Evolutionary conservation across 2,113 vertebrate genomes (phyloP), one percentile per base, ranked within the genome.

Genomic region (Dipodomys spectabilis): DNA sequence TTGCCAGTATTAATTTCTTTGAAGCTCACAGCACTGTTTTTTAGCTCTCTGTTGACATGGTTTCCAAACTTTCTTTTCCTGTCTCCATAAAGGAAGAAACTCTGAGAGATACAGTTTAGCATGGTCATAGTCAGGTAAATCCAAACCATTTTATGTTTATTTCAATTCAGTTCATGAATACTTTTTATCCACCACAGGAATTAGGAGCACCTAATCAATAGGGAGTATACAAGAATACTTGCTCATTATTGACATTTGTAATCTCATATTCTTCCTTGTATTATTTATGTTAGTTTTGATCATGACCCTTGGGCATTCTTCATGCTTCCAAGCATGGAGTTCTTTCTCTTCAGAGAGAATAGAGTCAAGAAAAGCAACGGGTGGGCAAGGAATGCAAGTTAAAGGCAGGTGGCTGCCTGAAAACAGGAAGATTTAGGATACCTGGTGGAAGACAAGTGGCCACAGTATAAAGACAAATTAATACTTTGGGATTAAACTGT

Each of bases 401-500:
- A 97, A 98, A 97, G 87, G 93, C 97, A 97, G 85, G 95, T 98
- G 94, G 95, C 97, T 94, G 89, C 95, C 97, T 27, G 88, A 97
- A 97, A 97, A 96, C 95, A 97, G 95, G 75, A 98, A 98, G 97
- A 98, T 98, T 98, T 98, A 98, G 97, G 97, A 96, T 96, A 98
- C 97, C 95, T 96, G 88, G 74, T 96, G 96, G 97, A 98, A 98
- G 98, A 98, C 96, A 98, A 98, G 98, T 98, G 97, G 98, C 98
- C 97, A 98, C 97, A 98, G 98, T 98, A 98, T 97, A 95, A 97
- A 98, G 98, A 98, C 89, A 88, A 98, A 98, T 98, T 98, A 98
- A 98, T 98, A 98, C 98, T 97, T 98, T 97, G 98, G 98, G 98
- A 98, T 98, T 98, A 98, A 98, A 98, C 98, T 98, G 97, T 98